phyloP scores from a whole-genome alignment of 2,113 vertebrate species.

The Pomatorhinus ruficollis region DNA sequence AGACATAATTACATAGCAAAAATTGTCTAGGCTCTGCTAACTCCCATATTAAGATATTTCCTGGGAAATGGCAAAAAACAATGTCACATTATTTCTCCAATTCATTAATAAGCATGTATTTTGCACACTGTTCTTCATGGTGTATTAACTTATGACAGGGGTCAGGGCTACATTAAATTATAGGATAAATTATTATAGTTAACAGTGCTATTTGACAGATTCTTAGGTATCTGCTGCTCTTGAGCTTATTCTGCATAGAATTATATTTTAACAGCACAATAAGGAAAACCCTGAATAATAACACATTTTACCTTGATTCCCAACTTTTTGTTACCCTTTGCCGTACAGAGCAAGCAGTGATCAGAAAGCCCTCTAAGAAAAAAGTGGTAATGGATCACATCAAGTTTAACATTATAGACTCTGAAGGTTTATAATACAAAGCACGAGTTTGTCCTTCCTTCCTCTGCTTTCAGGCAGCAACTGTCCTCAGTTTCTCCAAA shows the following conservation, averaged over 20 bases:
- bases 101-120: constrained; percentile 85
- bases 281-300: not conserved
- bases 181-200: constrained; percentile 81
- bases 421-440: not conserved
- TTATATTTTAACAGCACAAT: constrained; percentile 3
- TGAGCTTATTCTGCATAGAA: constrained; percentile 40
- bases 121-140: constrained; percentile 82
- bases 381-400: not conserved
- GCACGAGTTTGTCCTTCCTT: not conserved
- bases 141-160: constrained; percentile 87
- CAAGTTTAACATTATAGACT: not conserved
- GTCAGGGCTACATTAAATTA: constrained; percentile 87
- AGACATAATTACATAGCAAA: constrained; percentile 71
- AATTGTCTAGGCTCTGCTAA: constrained; percentile 72
- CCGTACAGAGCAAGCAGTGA: not conserved
- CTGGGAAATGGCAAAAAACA: constrained; percentile 80
- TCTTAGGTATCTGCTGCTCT: constrained; percentile 63
- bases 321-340: not conserved
- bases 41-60: constrained; percentile 83
- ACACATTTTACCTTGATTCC: not conserved
- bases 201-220: constrained; percentile 83
- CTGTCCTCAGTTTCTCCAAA: not conserved
- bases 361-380: not conserved
- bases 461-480: not conserved
- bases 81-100: constrained; percentile 79